Base-by-base conservation (phyloP, 2,797 vertebrate genomes). In the Sphenodon punctatus region DNA sequence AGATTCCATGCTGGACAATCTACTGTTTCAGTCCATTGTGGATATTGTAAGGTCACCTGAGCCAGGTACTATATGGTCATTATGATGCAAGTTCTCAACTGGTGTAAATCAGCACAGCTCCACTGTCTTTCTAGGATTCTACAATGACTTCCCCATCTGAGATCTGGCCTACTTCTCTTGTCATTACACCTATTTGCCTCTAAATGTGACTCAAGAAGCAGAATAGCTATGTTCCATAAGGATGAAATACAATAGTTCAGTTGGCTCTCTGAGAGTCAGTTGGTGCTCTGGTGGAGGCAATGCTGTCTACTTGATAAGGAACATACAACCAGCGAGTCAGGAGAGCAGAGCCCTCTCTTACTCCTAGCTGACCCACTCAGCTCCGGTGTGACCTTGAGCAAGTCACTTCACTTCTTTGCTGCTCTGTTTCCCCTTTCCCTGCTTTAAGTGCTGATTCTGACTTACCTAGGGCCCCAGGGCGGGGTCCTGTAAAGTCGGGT, bases 51-150 rank as follows among this genome's bases (percentile, higher is more conserved):
- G n/a, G n/a, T n/a, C n/a, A n/a, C n/a, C n/a, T n/a, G n/a, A n/a
- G n/a, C n/a, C n/a, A n/a, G n/a, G n/a, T n/a, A n/a, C n/a, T n/a
- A n/a, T n/a, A n/a, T n/a, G n/a, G n/a, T 83, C 39, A 20, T 19
- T 11, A 8, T 4, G 32, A 45, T 43, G 6, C 32, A 56, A 15
- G 39, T 74, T 60, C 59, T 17, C 20, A 4, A 2, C 58, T 15
- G 1, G 0, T 0, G 1, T 78, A 64, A 41, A 27, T 25, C 59
- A 36, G 12, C 32, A 36, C 36, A 7, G 10, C 32, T 58, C 10
- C 12, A 7, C 20, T 36, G 30, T 56, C 55, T 36, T 10, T 32
- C 36, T n/a, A 58, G 22, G 10, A 20, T 36, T 17, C 7, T 58
- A 36, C 22, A 22, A 58, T 36, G 13, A 36, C 36, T 23, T 13